phyloP scores from a whole-genome alignment of 23 tunicate species.

The Botrylloides violaceus region DNA sequence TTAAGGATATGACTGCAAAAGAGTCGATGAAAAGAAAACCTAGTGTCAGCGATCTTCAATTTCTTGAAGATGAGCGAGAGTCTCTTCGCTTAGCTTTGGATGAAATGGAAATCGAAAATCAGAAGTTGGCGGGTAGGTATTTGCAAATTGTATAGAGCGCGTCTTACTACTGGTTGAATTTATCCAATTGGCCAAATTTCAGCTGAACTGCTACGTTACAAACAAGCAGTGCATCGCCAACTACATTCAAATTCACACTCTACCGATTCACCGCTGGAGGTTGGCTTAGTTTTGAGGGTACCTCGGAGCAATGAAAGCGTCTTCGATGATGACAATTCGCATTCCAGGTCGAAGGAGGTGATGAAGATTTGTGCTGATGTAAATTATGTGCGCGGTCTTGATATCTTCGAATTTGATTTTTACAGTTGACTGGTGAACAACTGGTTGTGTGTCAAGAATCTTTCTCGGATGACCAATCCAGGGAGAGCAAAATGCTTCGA shows the following conservation, averaged over 20 bases:
- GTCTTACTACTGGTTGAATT: too few relatives aligned
- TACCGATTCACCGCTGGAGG: slow-evolving; percentile 21
- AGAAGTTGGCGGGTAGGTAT: slow-evolving; percentile 25
- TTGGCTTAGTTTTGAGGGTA: slow-evolving; percentile 10
- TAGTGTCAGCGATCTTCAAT: slow-evolving; percentile 59
- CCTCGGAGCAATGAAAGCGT: slow-evolving; percentile 27
- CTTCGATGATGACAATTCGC: slow-evolving; percentile 15
- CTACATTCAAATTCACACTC: slow-evolving; percentile 21
- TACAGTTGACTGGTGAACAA: not conserved
- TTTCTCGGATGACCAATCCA: not conserved
- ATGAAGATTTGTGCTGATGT: not conserved
- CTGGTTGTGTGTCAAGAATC: not conserved
- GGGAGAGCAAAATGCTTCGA: not conserved
- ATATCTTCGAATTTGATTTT: not conserved
- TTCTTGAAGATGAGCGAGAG: slow-evolving; percentile 83
- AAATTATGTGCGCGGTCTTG: not conserved
- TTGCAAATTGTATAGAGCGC: too few relatives aligned
- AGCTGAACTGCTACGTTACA: slow-evolving; percentile 30
- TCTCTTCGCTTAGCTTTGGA: slow-evolving; percentile 47
- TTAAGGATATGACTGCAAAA: slow-evolving; percentile 15
- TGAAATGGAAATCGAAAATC: slow-evolving; percentile 71
- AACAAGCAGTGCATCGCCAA: slow-evolving; percentile 31
- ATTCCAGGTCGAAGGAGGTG: slow-evolving; percentile 5
- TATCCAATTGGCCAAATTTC: not conserved
- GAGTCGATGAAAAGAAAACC: slow-evolving; percentile 21